Evolutionary conservation across 2,888 invertebrate species (phyloP), one percentile per base, ranked within the genome.

Genomic region (Caradrina clavipalpis): DNA sequence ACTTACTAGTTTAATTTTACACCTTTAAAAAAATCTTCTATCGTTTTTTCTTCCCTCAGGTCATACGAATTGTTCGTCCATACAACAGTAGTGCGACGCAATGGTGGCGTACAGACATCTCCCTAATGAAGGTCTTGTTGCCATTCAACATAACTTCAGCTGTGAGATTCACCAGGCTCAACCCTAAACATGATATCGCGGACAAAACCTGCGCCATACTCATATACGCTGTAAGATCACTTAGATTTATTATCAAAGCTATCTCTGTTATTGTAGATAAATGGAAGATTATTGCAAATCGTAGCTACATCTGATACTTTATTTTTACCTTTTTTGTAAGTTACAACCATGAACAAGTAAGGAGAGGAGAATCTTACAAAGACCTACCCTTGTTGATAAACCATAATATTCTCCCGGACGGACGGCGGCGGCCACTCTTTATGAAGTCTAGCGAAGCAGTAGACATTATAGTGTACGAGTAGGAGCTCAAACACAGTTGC

Each of bases 91-190:
- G 88, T 63, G 83, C 87, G 2, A 89, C 88, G 0, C 86, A 89
- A 58, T 93, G 93, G 93, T 95, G 94, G 94, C 86, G 85, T 35
- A 91, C 89, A 2, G 95, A 95, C 70, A 91, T 96, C 57, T 90
- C 91, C 0, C 76, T 96, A n/a, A 84, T 95, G 86, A 93, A 92
- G 74, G 92, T 94, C 0, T 76, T 95, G 22, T 45, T 91, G 15
- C 92, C 94, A 0, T 95, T 96, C 84, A 91, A 91, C 59, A 71
- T 88, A 19, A 90, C 92, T 0, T 51, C 87, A 11, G 82, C 86
- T 1, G 94, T 95, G 1, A 78, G 78, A 11, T 57, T 84, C 13
- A 84, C 89, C 6, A 47, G 77, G 0, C 73, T 92, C 17, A 82
- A 82, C 63, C 69, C 74, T 2, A 87, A 87, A 64, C 73, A 21